phyloP scores from a whole-genome alignment of 2,888 invertebrate genomes.

The Aproaerema taeniolella region DNA sequence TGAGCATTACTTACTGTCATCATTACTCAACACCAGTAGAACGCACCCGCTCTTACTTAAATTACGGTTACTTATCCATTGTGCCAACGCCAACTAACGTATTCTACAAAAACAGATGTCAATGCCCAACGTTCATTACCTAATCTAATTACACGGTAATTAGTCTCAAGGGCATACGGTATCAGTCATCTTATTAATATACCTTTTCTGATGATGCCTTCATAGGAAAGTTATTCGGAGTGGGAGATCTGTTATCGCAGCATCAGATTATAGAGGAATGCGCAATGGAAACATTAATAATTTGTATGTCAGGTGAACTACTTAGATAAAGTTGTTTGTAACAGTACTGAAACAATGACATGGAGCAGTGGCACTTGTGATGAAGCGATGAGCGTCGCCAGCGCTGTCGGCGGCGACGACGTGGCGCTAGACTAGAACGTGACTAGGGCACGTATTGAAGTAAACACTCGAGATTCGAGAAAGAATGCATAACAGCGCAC shows the following conservation, averaged over 20 bases:
- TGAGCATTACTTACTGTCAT: constrained; percentile 43
- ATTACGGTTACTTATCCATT: constrained; percentile 7
- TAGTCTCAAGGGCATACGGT: constrained; percentile 5
- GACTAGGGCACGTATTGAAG: constrained; percentile 59
- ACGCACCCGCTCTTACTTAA: constrained; percentile 3
- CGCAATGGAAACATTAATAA: constrained; percentile 57
- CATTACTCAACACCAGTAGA: constrained; percentile 37
- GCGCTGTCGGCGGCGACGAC: constrained; percentile 21
- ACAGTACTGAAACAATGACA: constrained; percentile 40
- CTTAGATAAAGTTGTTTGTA: constrained; percentile 45
- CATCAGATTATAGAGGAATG: constrained; percentile 61
- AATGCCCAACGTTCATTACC: constrained; percentile 7
- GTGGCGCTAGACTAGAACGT: constrained; percentile 37
- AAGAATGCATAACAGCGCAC: constrained; percentile 32
- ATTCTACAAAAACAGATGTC: constrained; percentile 6
- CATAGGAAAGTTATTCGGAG: constrained; percentile 44
- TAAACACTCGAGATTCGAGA: constrained; percentile 36
- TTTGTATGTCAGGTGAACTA: constrained; percentile 65
- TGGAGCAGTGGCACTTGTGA: constrained; percentile 30
- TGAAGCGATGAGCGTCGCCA: constrained; percentile 23
- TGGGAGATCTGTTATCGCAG: constrained; percentile 44
- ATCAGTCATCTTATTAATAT: constrained; percentile 1
- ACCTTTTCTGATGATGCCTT: constrained; percentile 9
- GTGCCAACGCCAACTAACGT: constrained; percentile 2
- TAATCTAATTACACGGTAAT: constrained; percentile 9